phyloP scores from a whole-genome alignment of 2,888 invertebrate genomes.

The Quadroppia sp. region DNA sequence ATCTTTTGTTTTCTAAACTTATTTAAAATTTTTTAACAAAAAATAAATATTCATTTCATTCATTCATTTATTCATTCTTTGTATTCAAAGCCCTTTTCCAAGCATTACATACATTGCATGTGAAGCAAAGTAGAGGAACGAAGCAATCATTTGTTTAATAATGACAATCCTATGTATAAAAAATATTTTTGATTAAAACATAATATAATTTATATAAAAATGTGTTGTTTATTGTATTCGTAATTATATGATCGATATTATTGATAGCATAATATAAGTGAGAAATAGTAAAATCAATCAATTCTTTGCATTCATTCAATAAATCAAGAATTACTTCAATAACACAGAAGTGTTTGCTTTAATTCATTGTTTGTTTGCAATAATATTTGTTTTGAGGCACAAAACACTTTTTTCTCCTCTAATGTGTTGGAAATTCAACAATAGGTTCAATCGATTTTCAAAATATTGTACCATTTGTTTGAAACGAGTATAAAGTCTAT shows the following conservation, averaged over 20 bases:
- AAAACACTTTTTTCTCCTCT: not conserved
- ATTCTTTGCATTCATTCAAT: not conserved
- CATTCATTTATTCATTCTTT: no score
- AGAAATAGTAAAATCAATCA: not conserved
- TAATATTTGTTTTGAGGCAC: not conserved
- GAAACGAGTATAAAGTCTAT: no score
- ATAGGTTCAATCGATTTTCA: not conserved
- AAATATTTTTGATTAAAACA: slow-evolving; percentile 11
- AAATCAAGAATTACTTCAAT: not conserved
- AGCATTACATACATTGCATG: not conserved
- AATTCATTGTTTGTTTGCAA: not conserved
- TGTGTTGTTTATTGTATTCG: not conserved
- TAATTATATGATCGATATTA: slow-evolving; percentile 7
- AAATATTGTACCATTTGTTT: no score
- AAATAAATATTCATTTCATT: no score
- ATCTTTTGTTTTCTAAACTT: not conserved
- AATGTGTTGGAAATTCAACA: slow-evolving; percentile 4
- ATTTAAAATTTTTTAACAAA: not conserved
- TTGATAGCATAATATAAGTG: not conserved
- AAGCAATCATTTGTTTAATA: no score
- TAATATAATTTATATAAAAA: not conserved
- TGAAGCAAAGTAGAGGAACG: not conserved
- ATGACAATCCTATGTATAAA: not conserved
- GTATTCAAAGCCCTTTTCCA: no score
- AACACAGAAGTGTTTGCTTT: slow-evolving; percentile 4